Percentiles rank a stretch among this genome's conserved stretches.
phyloP scores from a whole-genome alignment of 2,113 vertebrate species.

The Ploceus nigricollis region DNA sequence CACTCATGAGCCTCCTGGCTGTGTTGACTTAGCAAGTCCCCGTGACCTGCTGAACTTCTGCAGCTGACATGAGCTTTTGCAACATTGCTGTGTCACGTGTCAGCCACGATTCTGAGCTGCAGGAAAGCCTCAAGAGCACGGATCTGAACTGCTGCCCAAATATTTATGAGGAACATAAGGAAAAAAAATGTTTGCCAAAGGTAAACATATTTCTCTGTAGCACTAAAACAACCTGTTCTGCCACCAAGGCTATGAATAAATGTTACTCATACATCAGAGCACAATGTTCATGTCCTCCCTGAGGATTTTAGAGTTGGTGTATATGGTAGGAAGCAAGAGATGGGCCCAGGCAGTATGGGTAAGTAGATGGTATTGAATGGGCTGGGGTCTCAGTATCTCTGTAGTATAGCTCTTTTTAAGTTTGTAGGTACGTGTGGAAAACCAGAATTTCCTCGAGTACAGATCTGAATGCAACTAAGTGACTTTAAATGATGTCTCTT shows the following conservation, averaged over 20 bases:
- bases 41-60: slow-evolving; percentile 1
- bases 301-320: not conserved
- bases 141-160: slow-evolving; percentile 16
- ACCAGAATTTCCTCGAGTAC: not conserved
- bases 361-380: not conserved
- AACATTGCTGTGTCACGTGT: not conserved
- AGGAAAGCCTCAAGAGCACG: not conserved
- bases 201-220: not conserved
- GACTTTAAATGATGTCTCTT: not conserved
- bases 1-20: not conserved
- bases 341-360: not conserved
- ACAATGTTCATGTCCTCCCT: not conserved
- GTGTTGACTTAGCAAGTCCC: not conserved
- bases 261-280: not conserved
- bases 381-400: not conserved
- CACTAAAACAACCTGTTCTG: slow-evolving; percentile 11
- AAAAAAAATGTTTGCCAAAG: not conserved
- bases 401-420: not conserved
- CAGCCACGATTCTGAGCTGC: not conserved
- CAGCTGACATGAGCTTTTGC: not conserved
- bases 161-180: not conserved
- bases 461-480: not conserved
- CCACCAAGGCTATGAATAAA: not conserved
- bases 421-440: not conserved
- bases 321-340: not conserved